phyloP scores from a whole-genome alignment of 2,888 invertebrate species.

The Lottia gigantea region DNA sequence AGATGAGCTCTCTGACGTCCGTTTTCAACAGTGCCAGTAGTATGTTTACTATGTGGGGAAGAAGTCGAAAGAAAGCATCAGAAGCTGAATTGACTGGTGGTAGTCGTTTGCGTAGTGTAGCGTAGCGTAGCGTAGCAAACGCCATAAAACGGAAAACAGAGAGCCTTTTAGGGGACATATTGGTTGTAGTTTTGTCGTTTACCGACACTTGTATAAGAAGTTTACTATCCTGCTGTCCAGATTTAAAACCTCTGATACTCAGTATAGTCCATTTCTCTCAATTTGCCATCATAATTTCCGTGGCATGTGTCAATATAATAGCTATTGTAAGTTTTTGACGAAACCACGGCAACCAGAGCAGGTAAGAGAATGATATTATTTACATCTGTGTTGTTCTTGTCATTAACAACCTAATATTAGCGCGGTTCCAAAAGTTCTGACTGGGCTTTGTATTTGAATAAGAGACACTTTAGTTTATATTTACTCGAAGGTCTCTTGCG shows the following conservation, averaged over 20 bases:
- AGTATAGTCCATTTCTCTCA: constrained; percentile 55
- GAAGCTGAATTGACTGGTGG: constrained; percentile 62
- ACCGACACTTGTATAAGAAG: neutral
- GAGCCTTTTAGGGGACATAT: neutral
- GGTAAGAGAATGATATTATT: constrained; percentile 26
- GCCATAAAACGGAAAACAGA: no score
- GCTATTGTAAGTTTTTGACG: constrained; percentile 19
- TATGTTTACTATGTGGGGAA: constrained; percentile 71
- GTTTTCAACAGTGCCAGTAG: constrained; percentile 71
- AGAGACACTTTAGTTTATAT: neutral
- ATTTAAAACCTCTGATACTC: constrained; percentile 40
- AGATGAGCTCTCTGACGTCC: constrained; percentile 72
- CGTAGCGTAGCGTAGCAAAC: constrained; percentile 54
- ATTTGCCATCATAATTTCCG: constrained; percentile 52
- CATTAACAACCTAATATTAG: no score
- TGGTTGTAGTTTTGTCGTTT: neutral
- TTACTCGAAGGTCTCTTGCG: no score
- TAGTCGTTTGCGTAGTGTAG: constrained; percentile 57
- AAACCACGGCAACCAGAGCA: constrained; percentile 28
- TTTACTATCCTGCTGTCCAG: constrained; percentile 33
- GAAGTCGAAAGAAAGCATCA: constrained; percentile 48
- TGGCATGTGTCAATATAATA: constrained; percentile 40
- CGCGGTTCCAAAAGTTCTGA: no score
- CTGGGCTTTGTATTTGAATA: no score
- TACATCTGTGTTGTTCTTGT: no score